phyloP scores from a whole-genome alignment of 2,797 vertebrate species.

The Tadarida brasiliensis region DNA sequence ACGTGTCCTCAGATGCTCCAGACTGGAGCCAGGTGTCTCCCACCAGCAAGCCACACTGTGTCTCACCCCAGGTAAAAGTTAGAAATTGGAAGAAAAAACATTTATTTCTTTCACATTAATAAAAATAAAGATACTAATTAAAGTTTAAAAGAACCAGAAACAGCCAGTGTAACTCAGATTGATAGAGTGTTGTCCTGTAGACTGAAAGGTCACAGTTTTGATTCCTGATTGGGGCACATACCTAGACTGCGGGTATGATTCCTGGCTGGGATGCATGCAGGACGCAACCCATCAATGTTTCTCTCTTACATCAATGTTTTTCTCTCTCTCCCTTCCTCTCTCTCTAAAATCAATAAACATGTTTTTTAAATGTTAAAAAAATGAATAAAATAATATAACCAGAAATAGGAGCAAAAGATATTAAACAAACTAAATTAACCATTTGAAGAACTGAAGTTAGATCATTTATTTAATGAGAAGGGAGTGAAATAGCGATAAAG shows the following conservation, averaged over 20 bases:
- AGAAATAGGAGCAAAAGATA: not conserved
- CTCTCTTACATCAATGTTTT: too few relatives aligned
- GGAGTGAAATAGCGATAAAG: not conserved
- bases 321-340: too few relatives aligned
- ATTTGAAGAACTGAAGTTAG: constrained; percentile 39
- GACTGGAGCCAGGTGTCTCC: not conserved
- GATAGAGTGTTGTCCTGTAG: too few relatives aligned
- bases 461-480: not conserved
- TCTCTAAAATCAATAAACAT: too few relatives aligned
- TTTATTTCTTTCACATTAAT: not conserved
- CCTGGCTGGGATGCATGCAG: too few relatives aligned
- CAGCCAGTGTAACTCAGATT: too few relatives aligned
- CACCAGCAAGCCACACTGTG: not conserved
- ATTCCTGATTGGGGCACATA: too few relatives aligned
- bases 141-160: not conserved
- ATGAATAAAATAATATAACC: not conserved
- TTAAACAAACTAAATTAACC: constrained; percentile 25
- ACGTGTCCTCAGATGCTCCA: not conserved
- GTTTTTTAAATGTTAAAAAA: too few relatives aligned
- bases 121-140: not conserved
- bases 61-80: not conserved
- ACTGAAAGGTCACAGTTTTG: too few relatives aligned
- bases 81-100: not conserved
- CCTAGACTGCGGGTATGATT: too few relatives aligned
- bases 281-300: too few relatives aligned